phyloP scores from a whole-genome alignment of 2,113 vertebrate genomes.

The Rhynchomys soricoides region DNA sequence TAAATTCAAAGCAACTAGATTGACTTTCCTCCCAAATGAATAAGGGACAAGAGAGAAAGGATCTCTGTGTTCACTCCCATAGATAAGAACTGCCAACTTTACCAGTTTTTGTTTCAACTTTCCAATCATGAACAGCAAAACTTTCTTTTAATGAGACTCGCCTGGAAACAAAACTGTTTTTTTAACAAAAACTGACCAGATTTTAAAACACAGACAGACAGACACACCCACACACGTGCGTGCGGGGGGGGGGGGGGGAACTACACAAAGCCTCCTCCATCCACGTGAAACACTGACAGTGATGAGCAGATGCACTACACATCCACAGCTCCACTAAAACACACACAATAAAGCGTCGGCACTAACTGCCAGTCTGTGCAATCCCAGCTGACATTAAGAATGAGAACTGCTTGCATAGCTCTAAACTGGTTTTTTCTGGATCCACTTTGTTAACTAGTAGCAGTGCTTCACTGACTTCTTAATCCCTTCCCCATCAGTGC shows the following conservation, averaged over 20 bases:
- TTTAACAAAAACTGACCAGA: background rate
- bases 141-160: constrained; percentile 41
- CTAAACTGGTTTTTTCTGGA: background rate
- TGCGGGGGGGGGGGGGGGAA: background rate
- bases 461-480: background rate
- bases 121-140: constrained; percentile 36
- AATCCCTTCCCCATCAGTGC: background rate
- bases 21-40: constrained; percentile 57
- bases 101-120: constrained; percentile 52
- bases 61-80: constrained; percentile 48
- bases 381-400: background rate
- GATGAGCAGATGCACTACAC: background rate
- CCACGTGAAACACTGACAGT: background rate
- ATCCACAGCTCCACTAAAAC: constrained; percentile 9
- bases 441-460: background rate
- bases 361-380: background rate
- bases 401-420: background rate
- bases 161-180: constrained; percentile 37
- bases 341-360: background rate
- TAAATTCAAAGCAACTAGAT: constrained; percentile 65
- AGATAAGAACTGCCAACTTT: constrained; percentile 49
- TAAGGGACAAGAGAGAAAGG: constrained; percentile 52
- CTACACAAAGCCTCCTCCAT: background rate
- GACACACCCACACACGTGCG: too few relatives aligned
- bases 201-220: background rate